Percentiles rank a stretch among this genome's conserved stretches.
phyloP scores from a whole-genome alignment of 2,797 vertebrate species.

The Tympanoctomys barrerae region DNA sequence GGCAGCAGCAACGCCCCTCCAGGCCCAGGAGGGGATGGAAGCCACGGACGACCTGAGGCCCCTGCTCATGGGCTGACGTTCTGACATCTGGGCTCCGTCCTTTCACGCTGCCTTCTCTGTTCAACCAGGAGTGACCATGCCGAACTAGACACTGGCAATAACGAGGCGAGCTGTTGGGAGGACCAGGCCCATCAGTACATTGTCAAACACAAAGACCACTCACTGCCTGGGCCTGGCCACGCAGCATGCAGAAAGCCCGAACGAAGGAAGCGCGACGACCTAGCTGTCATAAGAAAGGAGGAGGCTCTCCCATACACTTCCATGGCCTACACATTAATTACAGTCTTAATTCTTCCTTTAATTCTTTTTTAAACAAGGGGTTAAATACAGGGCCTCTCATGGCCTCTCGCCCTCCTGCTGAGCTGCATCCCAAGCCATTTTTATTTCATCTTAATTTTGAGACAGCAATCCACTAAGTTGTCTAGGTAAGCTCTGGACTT shows the following conservation, averaged over 20 bases:
- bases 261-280: neutral
- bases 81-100: neutral
- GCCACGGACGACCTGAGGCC: neutral
- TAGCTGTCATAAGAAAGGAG: neutral
- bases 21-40: neutral
- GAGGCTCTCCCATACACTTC: neutral
- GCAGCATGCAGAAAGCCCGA: neutral
- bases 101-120: neutral
- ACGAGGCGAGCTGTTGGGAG: neutral
- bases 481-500: neutral
- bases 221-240: neutral
- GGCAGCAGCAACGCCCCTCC: neutral
- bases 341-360: neutral
- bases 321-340: neutral
- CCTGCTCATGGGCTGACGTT: neutral
- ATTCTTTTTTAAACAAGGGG: neutral
- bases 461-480: neutral
- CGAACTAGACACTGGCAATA: neutral
- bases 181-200: neutral
- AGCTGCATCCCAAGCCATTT: neutral
- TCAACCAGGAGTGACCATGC: neutral
- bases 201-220: neutral
- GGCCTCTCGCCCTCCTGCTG: neutral
- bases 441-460: neutral
- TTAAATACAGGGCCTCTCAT: neutral